A percentile compares a stretch with the other conserved stretches of the same genome.
phyloP scores from a whole-genome alignment of 2,797 vertebrate species.

The Danio aesculapii region DNA sequence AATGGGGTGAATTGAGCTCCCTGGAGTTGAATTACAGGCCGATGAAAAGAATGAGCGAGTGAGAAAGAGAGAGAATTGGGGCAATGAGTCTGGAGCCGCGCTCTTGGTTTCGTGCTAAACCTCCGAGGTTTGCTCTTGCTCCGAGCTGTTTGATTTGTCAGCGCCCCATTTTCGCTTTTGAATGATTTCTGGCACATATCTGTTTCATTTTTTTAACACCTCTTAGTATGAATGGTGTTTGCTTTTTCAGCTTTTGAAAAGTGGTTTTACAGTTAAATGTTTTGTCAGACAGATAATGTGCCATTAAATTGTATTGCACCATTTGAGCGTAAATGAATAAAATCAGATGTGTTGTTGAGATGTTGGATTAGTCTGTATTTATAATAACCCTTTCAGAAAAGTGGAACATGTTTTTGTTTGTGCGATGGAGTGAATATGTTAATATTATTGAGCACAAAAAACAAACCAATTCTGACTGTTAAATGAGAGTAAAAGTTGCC shows the following conservation, averaged over 20 bases:
- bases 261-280: background rate
- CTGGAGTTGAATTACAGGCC: conserved; percentile 53
- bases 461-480: background rate
- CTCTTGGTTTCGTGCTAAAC: conserved; percentile 18
- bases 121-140: background rate
- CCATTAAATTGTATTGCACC: background rate
- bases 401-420: background rate
- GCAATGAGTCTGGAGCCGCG: conserved; percentile 29
- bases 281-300: background rate
- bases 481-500: background rate
- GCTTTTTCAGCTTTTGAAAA: background rate
- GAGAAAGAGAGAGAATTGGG: conserved; percentile 16
- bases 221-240: background rate
- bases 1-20: conserved; percentile 48
- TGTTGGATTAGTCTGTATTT: background rate
- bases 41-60: conserved; percentile 46
- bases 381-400: background rate
- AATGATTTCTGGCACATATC: conserved; percentile 5
- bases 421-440: too few relatives aligned
- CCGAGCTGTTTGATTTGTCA: background rate
- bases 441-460: background rate
- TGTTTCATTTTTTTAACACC: background rate
- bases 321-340: background rate
- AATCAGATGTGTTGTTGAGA: background rate
- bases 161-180: conserved; percentile 3